Evolutionary conservation across 2,888 invertebrate species (phyloP).

Genomic region (Drosophila mimetica): DNA sequence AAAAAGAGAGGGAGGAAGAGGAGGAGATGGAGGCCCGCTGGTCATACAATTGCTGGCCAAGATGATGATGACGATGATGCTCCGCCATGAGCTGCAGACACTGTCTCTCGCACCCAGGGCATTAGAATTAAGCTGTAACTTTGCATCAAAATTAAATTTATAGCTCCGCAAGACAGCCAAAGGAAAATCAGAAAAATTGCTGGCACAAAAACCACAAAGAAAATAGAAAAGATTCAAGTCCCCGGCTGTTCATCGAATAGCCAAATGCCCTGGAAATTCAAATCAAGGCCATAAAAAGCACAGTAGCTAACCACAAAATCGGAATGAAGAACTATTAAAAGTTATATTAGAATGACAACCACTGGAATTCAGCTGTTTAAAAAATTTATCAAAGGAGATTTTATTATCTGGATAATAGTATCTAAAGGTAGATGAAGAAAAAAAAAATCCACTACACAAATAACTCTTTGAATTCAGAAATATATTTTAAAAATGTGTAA

Average conservation of each 20-base stretch:
- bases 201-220: constrained; percentile 27
- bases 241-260: not conserved
- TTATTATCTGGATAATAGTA: no score
- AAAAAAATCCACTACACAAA: no score
- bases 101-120: constrained; percentile 41
- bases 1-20: constrained; percentile 5
- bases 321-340: not conserved
- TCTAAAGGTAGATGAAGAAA: no score
- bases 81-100: constrained; percentile 22
- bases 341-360: not conserved
- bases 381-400: not conserved
- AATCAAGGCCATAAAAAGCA: not conserved
- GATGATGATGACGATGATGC: constrained; percentile 40
- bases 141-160: constrained; percentile 80
- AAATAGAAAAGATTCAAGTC: constrained; percentile 14
- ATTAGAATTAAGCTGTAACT: constrained; percentile 79
- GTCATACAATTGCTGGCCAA: constrained; percentile 65
- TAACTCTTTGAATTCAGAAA: no score
- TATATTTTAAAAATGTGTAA: no score
- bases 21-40: constrained; percentile 48
- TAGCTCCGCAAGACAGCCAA: constrained; percentile 49
- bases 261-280: constrained; percentile 19
- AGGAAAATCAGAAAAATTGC: constrained; percentile 52
- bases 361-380: not conserved
- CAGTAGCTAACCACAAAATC: not conserved